phyloP scores from a whole-genome alignment of 2,797 vertebrate species.

The Spinus pinus region DNA sequence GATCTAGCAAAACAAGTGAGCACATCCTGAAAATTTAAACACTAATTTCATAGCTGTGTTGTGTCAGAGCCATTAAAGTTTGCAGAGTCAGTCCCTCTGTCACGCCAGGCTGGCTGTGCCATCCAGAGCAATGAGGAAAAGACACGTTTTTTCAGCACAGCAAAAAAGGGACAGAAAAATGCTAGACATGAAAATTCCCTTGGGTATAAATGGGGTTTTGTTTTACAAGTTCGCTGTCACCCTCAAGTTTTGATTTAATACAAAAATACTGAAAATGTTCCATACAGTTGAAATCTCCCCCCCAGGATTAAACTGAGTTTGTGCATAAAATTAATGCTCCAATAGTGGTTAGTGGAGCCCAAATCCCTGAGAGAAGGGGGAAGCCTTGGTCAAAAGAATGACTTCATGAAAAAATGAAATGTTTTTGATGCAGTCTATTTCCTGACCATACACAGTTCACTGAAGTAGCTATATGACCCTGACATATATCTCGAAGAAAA shows the following conservation, averaged over 20 bases:
- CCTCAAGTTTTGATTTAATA: conserved; percentile 13
- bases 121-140: neutral
- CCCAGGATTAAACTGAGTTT: neutral
- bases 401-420: conserved; percentile 28
- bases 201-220: neutral
- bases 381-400: neutral
- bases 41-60: neutral
- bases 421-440: conserved; percentile 27
- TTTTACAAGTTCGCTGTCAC: neutral
- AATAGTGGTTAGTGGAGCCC: neutral
- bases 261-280: neutral
- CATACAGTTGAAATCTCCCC: neutral
- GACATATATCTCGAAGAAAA: conserved; percentile 50
- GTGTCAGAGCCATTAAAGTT: neutral
- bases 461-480: conserved; percentile 38
- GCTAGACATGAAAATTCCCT: neutral
- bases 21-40: neutral
- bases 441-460: conserved; percentile 31
- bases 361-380: neutral
- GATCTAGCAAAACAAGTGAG: neutral
- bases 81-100: neutral
- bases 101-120: rapidly evolving
- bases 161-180: neutral
- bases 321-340: neutral
- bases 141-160: neutral